Base-by-base conservation (phyloP, 2,888 invertebrate species). In the Germaria angustata region DNA sequence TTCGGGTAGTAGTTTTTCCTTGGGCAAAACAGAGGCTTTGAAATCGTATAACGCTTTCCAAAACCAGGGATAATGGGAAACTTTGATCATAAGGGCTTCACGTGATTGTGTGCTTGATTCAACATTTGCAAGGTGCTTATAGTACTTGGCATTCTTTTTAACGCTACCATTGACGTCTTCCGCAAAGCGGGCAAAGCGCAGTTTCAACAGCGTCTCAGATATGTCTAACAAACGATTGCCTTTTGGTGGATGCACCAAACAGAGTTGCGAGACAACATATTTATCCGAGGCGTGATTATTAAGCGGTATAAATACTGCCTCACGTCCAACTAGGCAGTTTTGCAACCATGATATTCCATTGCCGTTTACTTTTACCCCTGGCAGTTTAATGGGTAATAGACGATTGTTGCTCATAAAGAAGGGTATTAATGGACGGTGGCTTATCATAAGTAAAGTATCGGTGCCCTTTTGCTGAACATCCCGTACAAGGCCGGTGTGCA, bases 321-420 rank as follows among this genome's bases (percentile, higher is more conserved):
- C 86, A 6, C 91, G 90, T 20, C 90, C 92, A 34, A 89, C 87
- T 5, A 92, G 88, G 55, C 92, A 89, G 61, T 90, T 90, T 85
- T 93, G 92, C 66, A 93, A 86, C 93, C 93, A 93, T 0, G 91
- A 89, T 68, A 87, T 89, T 1, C 91, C 91, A 84, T 91, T 91
- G 15, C 89, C 87, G 82, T 90, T 90, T 3, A 91, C 88, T 2
- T 85, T 82, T 5, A 91, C 87, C 2, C 91, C 91, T 0, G 90
- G 88, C 51, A 91, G 73, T 77, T 89, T 90, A 5, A 89, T 86
- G 1, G 90, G 88, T 68, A 89, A 71, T 51, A 89, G 72, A 1
- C 86, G 85, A 8, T 87, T 81, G 44, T 85, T 85, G 41, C 88
- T 88, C 53, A 87, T 87, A 22, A 89, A 90, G 15, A 89, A 85